Base-by-base conservation (phyloP, 2,113 vertebrate genomes). In the Upupa epops region DNA sequence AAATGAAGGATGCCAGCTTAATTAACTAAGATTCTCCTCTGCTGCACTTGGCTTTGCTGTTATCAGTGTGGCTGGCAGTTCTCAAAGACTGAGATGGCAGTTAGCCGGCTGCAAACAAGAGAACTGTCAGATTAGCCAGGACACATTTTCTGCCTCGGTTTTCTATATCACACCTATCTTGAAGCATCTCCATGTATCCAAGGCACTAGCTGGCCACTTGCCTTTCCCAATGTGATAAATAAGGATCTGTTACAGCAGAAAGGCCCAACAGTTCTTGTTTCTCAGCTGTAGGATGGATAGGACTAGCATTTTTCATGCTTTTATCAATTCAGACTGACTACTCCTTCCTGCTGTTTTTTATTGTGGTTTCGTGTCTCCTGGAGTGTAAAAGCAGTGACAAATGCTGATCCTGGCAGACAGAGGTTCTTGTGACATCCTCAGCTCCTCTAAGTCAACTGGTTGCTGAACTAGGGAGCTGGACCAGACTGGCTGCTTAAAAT, bases 171-270 rank as follows among this genome's bases (percentile, higher is more conserved):
- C 92, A 72, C 74, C 75, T 94, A 92, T 96, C 91, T 92, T 83
- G 93, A 95, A 91, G 82, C 72, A 96, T 95, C 91, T 95, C 91
- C 78, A 25, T 92, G 89, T 91, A 87, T 93, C 94, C 92, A 95
- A 94, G 78, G 63, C 42, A 88, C 84, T 76, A 21, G 77, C 8
- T 90, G 92, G 81, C 88, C 74, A 82, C 94, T 92, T 90, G 92
- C 88, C 92, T 86, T 75, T 79, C 69, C 65, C 78, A 20, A 31
- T 0, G 77, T 70, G 90, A 95, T 93, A 86, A 96, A 92, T 64
- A 64, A 46, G 81, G 70, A n/a, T 79, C 82, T 89, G 46, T 93
- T 94, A 79, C 83, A 59, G 22, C 49, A 56, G 83, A 70, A 66
- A 87, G 90, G 34, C 68, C 78, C 48, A 70, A 88, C 63, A 63